These are phyloP conservation scores for Pissodes strobi DNA, from an alignment of 1,140 invertebrate species.

Conservation along the genomic window DNA sequence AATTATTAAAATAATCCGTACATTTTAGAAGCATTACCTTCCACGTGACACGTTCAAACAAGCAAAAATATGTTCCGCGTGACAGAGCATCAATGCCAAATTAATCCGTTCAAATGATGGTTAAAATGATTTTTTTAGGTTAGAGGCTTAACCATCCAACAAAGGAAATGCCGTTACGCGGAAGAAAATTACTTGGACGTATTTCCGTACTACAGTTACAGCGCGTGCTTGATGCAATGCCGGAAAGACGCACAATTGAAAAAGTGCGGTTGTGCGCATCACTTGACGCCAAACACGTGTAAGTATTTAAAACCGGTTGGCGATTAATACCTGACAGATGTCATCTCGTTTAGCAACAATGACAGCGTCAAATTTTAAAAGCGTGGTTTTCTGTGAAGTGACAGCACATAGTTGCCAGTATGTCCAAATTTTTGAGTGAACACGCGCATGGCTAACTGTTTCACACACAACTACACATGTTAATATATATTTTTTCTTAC, in stretches of 20 bases:
- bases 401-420: neutral
- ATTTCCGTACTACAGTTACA: slow-evolving; percentile 68
- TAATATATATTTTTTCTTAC: slow-evolving; percentile 10
- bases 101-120: no score
- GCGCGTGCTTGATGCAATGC: slow-evolving; percentile 70
- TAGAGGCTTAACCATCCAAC: slow-evolving; percentile 46
- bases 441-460: neutral
- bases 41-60: no score
- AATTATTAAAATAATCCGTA: no score
- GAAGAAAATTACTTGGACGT: slow-evolving; percentile 67
- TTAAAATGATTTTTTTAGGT: slow-evolving; percentile 45
- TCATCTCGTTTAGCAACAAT: no score
- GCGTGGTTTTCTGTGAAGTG: no score
- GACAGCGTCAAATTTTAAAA: no score
- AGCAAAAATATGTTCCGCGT: no score
- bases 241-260: slow-evolving; percentile 64
- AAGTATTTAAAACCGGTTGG: no score
- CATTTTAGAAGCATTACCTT: no score
- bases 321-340: no score
- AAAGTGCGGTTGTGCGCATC: slow-evolving; percentile 69
- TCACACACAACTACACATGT: neutral
- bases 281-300: slow-evolving; percentile 63
- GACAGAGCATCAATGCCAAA: no score
- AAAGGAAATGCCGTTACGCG: slow-evolving; percentile 65
- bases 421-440: no score